Evolutionary conservation across 2,113 vertebrate species (phyloP), one percentile per base, ranked within the genome.

Genomic region (Varanus komodoensis): DNA sequence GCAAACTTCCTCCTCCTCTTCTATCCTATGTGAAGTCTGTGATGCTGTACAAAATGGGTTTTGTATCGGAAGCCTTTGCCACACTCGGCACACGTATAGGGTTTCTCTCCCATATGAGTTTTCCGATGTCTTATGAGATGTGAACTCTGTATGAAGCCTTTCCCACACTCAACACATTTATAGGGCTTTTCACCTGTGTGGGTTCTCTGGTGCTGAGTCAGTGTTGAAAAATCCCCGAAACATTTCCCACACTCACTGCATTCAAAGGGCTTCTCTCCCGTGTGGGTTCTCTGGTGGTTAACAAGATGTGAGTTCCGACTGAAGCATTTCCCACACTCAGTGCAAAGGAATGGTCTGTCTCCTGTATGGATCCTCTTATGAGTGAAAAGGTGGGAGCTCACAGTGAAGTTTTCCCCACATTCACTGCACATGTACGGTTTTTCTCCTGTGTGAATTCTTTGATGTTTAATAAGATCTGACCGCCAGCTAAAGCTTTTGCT

Each of bases 141-240:
- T 14, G 91, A 69, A 2, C 96, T 94, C 89, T 94, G 93, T 68
- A 92, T 95, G 92, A 97, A 96, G 93, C 94, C 94, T 79, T 96
- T 96, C 91, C 91, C 95, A 25, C 93, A 94, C 6, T 93, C 93
- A 25, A 90, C 57, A 89, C 93, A 96, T 0, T 91, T 52, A 54
- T 67, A 96, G 73, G 95, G 94, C 86, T 97, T 96, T 92, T 96
- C 96, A 15, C 94, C 94, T 0, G 34, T 92, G 93, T 96, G 95
- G 34, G 94, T 96, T 91, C 80, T 68, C 91, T 95, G 94, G 80
- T 96, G 95, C 92, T 95, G 93, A 14, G 90, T 61, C 11, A 96
- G 91, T 0, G 86, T 84, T 82, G 93, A 96, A 89, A 94, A 94
- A 89, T 95, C 94, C 73, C 94, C 77, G 74, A 97, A 96, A 82